Evolutionary conservation across 2,113 vertebrate genomes (phyloP).

Genomic region (Drymodes brunneopygia): DNA sequence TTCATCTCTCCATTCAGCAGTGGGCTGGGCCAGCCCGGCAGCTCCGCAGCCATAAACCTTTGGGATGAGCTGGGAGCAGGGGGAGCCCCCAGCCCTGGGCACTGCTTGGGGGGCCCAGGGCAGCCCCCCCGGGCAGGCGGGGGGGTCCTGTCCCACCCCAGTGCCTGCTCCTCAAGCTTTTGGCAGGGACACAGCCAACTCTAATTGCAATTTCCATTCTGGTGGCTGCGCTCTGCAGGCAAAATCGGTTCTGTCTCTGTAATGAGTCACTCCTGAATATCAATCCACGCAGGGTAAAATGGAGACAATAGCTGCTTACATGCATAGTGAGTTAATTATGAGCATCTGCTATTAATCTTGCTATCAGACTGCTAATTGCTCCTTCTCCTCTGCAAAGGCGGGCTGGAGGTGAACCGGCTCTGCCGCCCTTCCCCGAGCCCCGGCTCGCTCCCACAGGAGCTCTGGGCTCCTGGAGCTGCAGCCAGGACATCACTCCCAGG

Average conservation of each 20-base stretch:
- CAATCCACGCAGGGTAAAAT: slow-evolving; percentile 43
- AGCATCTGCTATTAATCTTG: slow-evolving; percentile 69
- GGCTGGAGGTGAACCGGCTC: slow-evolving; percentile 22
- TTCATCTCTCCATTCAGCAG: background rate
- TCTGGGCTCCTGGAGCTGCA: accelerated
- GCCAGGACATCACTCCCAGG: background rate
- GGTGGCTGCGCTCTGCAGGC: slow-evolving; percentile 49
- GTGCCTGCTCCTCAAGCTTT: background rate
- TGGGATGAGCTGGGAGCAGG: background rate
- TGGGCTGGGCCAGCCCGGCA: background rate
- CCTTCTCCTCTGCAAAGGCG: slow-evolving; percentile 23
- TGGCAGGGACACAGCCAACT: slow-evolving; percentile 10
- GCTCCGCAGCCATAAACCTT: background rate
- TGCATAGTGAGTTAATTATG: slow-evolving; percentile 65
- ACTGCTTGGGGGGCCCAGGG: background rate
- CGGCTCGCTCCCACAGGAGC: accelerated
- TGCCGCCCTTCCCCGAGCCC: background rate
- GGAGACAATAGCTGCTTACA: slow-evolving; percentile 69
- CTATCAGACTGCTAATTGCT: slow-evolving; percentile 67
- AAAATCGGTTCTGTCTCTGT: slow-evolving; percentile 39
- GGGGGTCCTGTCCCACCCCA: background rate
- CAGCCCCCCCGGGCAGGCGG: background rate
- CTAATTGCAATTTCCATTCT: slow-evolving; percentile 62
- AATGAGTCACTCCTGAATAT: slow-evolving; percentile 66
- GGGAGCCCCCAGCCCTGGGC: background rate